Evolutionary conservation across 2,797 vertebrate genomes (phyloP), one percentile per base, ranked within the genome.

Genomic region (Xiphophorus birchmanni): DNA sequence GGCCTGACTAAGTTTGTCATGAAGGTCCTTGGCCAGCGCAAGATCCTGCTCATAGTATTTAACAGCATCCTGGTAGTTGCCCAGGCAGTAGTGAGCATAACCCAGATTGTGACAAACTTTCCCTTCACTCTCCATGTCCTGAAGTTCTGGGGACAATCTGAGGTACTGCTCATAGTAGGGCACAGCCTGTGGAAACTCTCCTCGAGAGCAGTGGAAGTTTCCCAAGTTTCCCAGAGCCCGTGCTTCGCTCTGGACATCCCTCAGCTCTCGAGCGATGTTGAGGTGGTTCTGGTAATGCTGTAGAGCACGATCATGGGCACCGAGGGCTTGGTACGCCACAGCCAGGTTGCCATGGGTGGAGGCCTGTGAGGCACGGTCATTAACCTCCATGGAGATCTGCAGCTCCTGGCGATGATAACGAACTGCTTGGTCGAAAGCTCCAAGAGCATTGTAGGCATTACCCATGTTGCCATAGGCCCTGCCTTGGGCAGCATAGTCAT

Each of bases 341-440:
- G 99, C 99, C 69, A 99, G 90, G 93, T 99, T 99, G 2, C 99
- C 98, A 0, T 99, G 99, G 0, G 99, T 99, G 56, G 99, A 99
- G 0, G 99, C 99, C 91, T 99, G 98, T 0, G 98, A 99, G 80
- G 99, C 98, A 0, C 99, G 97, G 93, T 99, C 99, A 0, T 98
- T 99, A 29, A 99, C 99, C 81, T 99, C 98, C 98, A 99, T 98
- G 58, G 98, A 99, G 75, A 99, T 99, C 95, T 99, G 99, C 79
- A 99, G 96, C 91, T 99, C 99, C 92, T 99, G 99, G 23, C 98
- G 96, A 75, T 99, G 99, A 93, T 98, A 99, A 85, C 97, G 98
- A 54, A 99, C 98, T 0, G 99, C 99, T 94, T 99, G 98, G 92
- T 99, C 99, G 0, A 97, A 98, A 86, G 97, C 91, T 87, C 98